phyloP scores from a whole-genome alignment of 92 coral and sea anemone species.

The Micromussa lordhowensis region DNA sequence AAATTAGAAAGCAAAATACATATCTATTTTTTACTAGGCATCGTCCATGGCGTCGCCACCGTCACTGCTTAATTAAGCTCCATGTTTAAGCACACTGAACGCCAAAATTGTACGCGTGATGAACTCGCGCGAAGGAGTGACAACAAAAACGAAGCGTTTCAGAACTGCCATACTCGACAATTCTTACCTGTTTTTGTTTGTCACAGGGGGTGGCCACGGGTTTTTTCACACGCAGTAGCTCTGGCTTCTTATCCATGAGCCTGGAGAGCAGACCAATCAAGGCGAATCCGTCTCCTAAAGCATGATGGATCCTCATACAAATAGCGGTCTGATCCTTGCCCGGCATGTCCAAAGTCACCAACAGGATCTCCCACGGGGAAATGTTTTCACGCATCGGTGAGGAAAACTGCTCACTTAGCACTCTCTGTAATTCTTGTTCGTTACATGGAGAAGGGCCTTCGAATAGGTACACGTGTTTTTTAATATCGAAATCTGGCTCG shows the following conservation, averaged over 20 bases:
- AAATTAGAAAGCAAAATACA: too few relatives aligned
- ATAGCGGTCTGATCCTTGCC: slow-evolving; percentile 85
- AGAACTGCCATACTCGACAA: not conserved
- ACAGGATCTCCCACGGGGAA: slow-evolving; percentile 90
- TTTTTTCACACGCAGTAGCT: slow-evolving; percentile 81
- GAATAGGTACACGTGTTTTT: slow-evolving; percentile 69
- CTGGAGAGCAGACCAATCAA: slow-evolving; percentile 87
- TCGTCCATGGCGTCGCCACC: too few relatives aligned
- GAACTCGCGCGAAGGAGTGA: not conserved
- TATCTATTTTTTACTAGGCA: too few relatives aligned
- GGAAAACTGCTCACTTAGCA: slow-evolving; percentile 72
- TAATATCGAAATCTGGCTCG: slow-evolving; percentile 86
- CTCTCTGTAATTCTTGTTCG: slow-evolving; percentile 76
- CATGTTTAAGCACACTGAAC: too few relatives aligned
- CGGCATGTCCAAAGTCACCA: slow-evolving; percentile 71
- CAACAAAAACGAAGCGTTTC: not conserved
- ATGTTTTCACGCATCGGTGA: slow-evolving; percentile 71
- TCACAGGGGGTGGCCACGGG: slow-evolving; percentile 93
- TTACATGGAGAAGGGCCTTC: slow-evolving; percentile 79
- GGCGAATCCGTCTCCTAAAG: slow-evolving; percentile 93
- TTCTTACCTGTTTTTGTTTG: slow-evolving; percentile 70
- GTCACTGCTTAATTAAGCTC: too few relatives aligned
- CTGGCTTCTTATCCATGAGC: slow-evolving; percentile 92
- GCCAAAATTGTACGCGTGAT: not conserved
- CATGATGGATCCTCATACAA: slow-evolving; percentile 91